Percentiles rank a stretch among this genome's conserved stretches.
phyloP scores from a whole-genome alignment of 2,113 vertebrate species.

The Panthera leo region DNA sequence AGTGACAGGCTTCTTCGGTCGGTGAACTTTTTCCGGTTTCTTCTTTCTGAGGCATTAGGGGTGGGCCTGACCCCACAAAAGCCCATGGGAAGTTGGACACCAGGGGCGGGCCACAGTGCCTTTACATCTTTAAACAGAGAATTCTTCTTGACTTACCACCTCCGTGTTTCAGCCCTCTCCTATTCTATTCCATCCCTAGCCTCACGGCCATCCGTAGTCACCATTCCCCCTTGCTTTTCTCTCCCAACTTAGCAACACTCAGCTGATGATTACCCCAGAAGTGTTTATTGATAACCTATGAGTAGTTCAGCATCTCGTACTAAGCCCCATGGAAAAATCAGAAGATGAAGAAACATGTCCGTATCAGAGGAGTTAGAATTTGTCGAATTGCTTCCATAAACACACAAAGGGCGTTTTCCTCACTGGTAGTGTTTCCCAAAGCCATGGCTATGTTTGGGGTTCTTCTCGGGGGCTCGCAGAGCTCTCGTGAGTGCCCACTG shows the following conservation, averaged over 20 bases:
- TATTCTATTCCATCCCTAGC: not conserved
- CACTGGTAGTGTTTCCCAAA: accelerated
- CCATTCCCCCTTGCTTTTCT: not conserved
- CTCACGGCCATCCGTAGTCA: not conserved
- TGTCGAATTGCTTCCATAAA: not conserved
- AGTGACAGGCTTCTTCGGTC: accelerated
- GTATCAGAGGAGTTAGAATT: not conserved
- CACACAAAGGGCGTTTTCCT: not conserved
- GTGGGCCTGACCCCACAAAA: not conserved
- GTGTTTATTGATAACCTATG: too few species aligned
- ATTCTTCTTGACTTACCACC: not conserved
- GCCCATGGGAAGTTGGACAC: not conserved
- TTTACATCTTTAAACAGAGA: not conserved
- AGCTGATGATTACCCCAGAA: not conserved
- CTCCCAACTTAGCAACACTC: not conserved
- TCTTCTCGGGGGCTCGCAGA: not conserved
- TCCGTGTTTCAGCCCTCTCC: not conserved
- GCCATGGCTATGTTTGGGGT: accelerated
- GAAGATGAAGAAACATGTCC: not conserved
- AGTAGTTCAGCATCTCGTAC: not conserved
- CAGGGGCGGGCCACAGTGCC: not conserved
- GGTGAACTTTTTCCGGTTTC: too few species aligned
- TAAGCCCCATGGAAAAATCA: not conserved
- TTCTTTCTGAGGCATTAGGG: not conserved
- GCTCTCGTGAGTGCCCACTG: accelerated